Conservation (phyloP, 2,797 vertebrate species). For the Meda fulgida region DNA sequence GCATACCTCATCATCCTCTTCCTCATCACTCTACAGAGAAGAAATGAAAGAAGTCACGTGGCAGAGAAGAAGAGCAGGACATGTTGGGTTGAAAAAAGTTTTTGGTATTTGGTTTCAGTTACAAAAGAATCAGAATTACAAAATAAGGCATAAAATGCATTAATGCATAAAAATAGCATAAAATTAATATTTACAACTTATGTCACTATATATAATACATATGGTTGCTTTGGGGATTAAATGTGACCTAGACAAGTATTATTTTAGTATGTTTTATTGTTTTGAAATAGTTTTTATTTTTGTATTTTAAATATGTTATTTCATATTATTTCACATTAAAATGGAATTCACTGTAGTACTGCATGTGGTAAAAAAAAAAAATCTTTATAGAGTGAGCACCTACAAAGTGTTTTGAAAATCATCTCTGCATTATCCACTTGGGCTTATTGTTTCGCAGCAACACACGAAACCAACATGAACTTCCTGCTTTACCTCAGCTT, state of each 20-base stretch:
- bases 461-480: slow-evolving; percentile 1
- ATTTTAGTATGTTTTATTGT: too few species aligned
- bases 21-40: slow-evolving; percentile 88
- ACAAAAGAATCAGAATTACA: not conserved
- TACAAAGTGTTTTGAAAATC: not conserved
- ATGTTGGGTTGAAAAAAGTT: not conserved
- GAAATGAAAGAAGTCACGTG: slow-evolving; percentile 38
- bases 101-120: not conserved
- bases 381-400: not conserved
- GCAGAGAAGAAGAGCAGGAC: slow-evolving; percentile 7
- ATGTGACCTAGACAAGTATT: not conserved
- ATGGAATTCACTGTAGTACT: not conserved
- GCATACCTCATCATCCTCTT: slow-evolving; percentile 89
- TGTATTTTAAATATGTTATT: too few species aligned
- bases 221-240: not conserved
- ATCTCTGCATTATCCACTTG: not conserved
- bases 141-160: too few species aligned
- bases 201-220: too few species aligned
- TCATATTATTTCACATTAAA: not conserved
- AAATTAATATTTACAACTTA: too few species aligned
- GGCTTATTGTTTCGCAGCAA: slow-evolving; percentile 9
- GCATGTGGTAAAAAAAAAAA: not conserved
- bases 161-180: too few species aligned
- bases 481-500: slow-evolving; percentile 15
- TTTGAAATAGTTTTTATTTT: too few species aligned